Conservation (phyloP, 1,140 invertebrate genomes). For the Tetranychus cinnabarinus region DNA sequence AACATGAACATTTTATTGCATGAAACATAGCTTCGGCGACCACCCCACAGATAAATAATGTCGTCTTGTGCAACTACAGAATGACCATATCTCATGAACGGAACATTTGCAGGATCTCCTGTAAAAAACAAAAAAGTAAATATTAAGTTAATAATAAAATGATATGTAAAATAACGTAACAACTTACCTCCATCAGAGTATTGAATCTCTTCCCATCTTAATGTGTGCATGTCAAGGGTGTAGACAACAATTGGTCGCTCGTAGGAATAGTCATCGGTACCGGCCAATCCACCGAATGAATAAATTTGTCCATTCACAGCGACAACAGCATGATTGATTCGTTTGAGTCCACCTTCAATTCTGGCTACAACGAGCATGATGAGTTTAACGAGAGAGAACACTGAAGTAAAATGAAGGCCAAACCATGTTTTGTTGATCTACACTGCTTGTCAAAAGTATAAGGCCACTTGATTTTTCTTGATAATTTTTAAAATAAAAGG, state of each 20-base stretch:
- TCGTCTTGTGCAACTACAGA: conserved; percentile 50
- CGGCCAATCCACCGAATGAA: conserved; percentile 74
- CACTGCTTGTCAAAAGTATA: no score
- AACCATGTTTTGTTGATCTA: no score
- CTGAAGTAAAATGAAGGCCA: no score
- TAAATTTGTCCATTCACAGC: conserved; percentile 51
- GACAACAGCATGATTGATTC: conserved; percentile 72
- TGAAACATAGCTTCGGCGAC: conserved; percentile 53
- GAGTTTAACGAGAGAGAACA: no score
- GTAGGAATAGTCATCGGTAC: conserved; percentile 41
- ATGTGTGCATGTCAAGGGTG: conserved; percentile 48
- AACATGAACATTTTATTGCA: conserved; percentile 55
- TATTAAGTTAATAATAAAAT: no score
- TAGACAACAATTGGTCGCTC: conserved; percentile 59
- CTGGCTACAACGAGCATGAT: no score
- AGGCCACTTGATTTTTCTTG: no score
- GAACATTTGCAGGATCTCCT: no score
- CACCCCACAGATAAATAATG: conserved; percentile 67
- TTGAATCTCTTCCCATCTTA: conserved; percentile 16
- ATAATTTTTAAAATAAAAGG: no score
- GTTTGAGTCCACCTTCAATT: conserved; percentile 38
- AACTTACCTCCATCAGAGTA: background rate
- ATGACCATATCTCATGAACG: conserved; percentile 41
- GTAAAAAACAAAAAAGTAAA: no score
- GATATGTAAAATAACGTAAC: no score